phyloP scores from a whole-genome alignment of 92 coral and sea anemone species.

The Porites divaricata region DNA sequence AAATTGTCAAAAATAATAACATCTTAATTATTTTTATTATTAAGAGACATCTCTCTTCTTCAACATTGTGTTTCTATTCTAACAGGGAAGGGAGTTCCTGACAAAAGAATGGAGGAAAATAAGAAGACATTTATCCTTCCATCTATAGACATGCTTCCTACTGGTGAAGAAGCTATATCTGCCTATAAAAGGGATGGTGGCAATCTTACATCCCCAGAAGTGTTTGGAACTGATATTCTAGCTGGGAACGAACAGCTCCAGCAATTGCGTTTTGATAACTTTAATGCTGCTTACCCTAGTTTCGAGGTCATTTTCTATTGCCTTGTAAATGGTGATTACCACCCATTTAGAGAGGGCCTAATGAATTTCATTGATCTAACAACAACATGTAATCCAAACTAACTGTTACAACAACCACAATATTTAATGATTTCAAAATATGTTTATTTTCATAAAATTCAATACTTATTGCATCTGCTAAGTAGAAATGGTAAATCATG shows the following conservation, averaged over 20 bases:
- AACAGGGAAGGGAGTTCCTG: constrained; percentile 57
- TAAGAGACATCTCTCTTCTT: not conserved
- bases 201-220: constrained; percentile 31
- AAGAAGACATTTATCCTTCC: constrained; percentile 45
- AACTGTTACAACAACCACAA: not conserved
- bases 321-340: constrained; percentile 38
- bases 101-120: constrained; percentile 31
- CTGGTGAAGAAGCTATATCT: constrained; percentile 36
- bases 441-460: not conserved
- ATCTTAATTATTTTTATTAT: too few relatives aligned
- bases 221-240: constrained; percentile 32
- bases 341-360: constrained; percentile 38
- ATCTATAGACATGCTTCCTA: constrained; percentile 41
- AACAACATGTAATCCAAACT: constrained; percentile 39
- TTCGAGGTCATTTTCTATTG: constrained; percentile 38
- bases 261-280: constrained; percentile 17
- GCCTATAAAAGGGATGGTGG: constrained; percentile 46
- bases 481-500: not conserved
- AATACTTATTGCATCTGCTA: not conserved
- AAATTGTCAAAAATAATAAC: too few relatives aligned
- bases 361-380: constrained; percentile 45
- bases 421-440: not conserved
- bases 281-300: constrained; percentile 33
- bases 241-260: constrained; percentile 36
- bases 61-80: not conserved